A percentile compares a stretch with the other conserved stretches of the same genome.
phyloP scores from a whole-genome alignment of 2,888 invertebrate species.

The Dolichopus griseipennis region DNA sequence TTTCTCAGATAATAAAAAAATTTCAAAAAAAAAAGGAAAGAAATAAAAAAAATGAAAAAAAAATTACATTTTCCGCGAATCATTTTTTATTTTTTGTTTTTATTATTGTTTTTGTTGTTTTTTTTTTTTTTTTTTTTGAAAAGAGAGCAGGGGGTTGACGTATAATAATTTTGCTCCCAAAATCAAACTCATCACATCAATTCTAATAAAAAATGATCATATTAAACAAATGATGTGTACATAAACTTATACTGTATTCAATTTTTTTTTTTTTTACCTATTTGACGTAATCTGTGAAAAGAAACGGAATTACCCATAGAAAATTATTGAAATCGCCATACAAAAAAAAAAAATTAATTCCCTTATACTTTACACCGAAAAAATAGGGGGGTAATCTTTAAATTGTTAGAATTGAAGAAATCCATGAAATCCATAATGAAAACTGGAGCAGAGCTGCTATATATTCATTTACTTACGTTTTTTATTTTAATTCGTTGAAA shows the following conservation, averaged over 20 bases:
- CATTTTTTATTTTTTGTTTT: neutral
- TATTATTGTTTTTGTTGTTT: neutral
- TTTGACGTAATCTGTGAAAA: neutral
- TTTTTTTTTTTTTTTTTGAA: neutral
- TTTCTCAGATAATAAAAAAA: too few relatives aligned
- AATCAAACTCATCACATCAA: neutral
- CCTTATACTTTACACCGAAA: neutral
- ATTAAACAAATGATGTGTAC: neutral
- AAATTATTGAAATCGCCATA: neutral
- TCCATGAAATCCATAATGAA: too few relatives aligned
- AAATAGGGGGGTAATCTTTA: neutral
- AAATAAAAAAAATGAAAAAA: neutral
- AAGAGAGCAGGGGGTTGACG: neutral
- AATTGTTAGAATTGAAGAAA: too few relatives aligned
- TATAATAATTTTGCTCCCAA: neutral
- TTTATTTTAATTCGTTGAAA: too few relatives aligned
- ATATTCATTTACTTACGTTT: too few relatives aligned
- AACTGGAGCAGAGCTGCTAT: too few relatives aligned
- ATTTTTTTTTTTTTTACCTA: neutral
- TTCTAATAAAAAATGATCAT: neutral
- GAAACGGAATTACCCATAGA: neutral
- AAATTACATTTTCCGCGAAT: conserved; percentile 4
- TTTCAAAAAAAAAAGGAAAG: neutral
- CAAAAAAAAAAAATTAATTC: too few relatives aligned
- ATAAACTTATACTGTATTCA: neutral